phyloP scores from a whole-genome alignment of 2,113 vertebrate genomes.

The Sander vitreus region DNA sequence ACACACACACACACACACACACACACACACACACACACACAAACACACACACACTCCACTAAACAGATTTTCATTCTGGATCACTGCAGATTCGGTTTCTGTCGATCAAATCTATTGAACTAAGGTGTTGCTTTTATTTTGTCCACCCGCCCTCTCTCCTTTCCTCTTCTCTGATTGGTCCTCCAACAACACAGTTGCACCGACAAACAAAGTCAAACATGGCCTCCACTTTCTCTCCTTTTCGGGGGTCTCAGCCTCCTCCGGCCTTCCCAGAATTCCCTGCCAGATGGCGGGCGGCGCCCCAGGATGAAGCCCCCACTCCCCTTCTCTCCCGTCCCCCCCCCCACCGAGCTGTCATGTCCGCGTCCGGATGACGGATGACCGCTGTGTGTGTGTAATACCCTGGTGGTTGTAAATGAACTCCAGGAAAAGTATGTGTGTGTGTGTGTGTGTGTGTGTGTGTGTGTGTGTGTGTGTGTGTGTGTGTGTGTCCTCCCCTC shows the following conservation, averaged over 20 bases:
- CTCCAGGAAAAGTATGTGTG: conserved; percentile 52
- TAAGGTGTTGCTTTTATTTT: conserved; percentile 18
- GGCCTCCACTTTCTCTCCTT: conserved; percentile 20
- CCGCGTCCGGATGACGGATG: conserved; percentile 76
- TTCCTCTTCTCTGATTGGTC: background rate
- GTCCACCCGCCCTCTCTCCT: background rate
- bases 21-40: too few relatives aligned
- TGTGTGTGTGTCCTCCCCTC: background rate
- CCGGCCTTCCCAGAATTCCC: conserved; percentile 75
- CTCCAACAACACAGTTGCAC: background rate
- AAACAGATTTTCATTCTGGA: too few relatives aligned
- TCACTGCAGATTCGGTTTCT: too few relatives aligned
- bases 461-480: background rate
- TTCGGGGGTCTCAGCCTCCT: conserved; percentile 59
- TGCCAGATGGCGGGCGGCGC: conserved; percentile 76
- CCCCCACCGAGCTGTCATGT: conserved; percentile 70
- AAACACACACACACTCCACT: too few relatives aligned
- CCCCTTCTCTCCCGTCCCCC: conserved; percentile 26
- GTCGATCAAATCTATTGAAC: background rate
- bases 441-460: conserved; percentile 18
- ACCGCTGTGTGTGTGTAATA: conserved; percentile 64
- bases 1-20: too few relatives aligned
- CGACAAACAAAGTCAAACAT: conserved; percentile 40
- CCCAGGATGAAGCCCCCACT: conserved; percentile 59
- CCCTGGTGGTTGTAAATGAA: conserved; percentile 68